phyloP scores from a whole-genome alignment of 2,113 vertebrate species.

The Atherinomorus stipes region DNA sequence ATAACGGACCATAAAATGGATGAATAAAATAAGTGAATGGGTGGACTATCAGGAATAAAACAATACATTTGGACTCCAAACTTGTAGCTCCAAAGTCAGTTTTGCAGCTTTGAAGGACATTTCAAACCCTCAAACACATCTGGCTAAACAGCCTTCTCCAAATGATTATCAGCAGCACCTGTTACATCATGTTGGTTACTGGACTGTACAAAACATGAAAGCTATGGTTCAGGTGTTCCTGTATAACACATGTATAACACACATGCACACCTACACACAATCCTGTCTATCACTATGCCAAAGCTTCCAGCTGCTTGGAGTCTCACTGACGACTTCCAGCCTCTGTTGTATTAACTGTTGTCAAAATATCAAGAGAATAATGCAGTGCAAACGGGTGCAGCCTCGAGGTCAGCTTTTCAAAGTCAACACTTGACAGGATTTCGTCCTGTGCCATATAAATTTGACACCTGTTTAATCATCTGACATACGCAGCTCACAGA shows the following conservation, averaged over 20 bases:
- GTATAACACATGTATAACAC: background rate
- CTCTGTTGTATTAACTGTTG: slow-evolving; percentile 10
- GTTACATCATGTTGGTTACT: slow-evolving; percentile 44
- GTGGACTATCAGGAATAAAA: too few species aligned
- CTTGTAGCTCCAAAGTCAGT: background rate
- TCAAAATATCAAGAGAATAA: slow-evolving; percentile 47
- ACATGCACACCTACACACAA: slow-evolving; percentile 23
- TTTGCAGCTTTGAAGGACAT: background rate
- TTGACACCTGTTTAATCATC: slow-evolving; percentile 65
- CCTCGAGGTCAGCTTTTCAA: slow-evolving; percentile 47
- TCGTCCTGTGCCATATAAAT: slow-evolving; percentile 37
- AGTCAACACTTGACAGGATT: slow-evolving; percentile 41
- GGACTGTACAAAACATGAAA: slow-evolving; percentile 17
- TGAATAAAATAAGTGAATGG: too few species aligned
- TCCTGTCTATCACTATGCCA: slow-evolving; percentile 39
- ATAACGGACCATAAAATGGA: background rate
- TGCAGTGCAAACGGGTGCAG: slow-evolving; percentile 36
- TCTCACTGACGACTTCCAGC: slow-evolving; percentile 30
- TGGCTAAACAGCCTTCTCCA: slow-evolving; percentile 1
- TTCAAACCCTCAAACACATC: background rate
- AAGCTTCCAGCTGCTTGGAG: slow-evolving; percentile 43
- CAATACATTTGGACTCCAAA: too few species aligned
- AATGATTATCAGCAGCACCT: slow-evolving; percentile 30
- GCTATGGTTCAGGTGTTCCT: slow-evolving; percentile 24
- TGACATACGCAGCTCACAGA: slow-evolving; percentile 26